Evolutionary conservation across 2,888 invertebrate genomes (phyloP).

Genomic region (Sarcophaga variegata): DNA sequence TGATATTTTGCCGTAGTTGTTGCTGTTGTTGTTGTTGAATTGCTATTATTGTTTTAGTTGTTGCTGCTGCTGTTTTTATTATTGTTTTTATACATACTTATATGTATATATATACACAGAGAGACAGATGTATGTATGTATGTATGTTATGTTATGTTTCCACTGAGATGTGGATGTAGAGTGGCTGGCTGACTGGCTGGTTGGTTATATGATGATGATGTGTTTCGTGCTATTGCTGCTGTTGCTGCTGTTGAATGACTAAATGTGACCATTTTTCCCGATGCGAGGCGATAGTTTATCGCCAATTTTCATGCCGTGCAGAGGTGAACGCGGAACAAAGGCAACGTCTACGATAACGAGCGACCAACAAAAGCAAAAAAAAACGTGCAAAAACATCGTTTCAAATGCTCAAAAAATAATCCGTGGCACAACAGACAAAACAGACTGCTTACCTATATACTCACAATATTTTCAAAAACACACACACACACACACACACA

Average conservation of each 20-base stretch:
- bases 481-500: not conserved
- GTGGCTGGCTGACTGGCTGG: conserved; percentile 61
- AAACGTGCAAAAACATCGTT: conserved; percentile 51
- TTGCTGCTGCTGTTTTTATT: conserved; percentile 18
- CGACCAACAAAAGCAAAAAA: conserved; percentile 15
- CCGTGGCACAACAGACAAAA: conserved; percentile 18
- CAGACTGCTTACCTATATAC: not conserved
- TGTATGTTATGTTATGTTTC: not conserved
- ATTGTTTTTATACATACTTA: conserved; percentile 31
- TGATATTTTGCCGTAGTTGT: no score
- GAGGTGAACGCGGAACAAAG: conserved; percentile 81
- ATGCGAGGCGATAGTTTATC: conserved; percentile 82
- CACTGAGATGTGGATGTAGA: conserved; percentile 57
- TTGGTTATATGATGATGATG: conserved; percentile 67
- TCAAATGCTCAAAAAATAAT: conserved; percentile 27
- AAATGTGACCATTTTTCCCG: conserved; percentile 80
- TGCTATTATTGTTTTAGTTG: conserved; percentile 9
- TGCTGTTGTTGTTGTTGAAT: conserved; percentile 48
- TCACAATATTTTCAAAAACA: conserved; percentile 7
- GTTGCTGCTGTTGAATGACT: conserved; percentile 68
- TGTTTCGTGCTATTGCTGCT: conserved; percentile 54
- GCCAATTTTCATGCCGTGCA: conserved; percentile 82
- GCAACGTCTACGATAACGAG: conserved; percentile 71
- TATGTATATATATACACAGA: no score
- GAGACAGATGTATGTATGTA: no score